These are phyloP conservation scores for Saccostrea glomerata DNA, from an alignment of 1,140 invertebrate species.

Conservation along the genomic window DNA sequence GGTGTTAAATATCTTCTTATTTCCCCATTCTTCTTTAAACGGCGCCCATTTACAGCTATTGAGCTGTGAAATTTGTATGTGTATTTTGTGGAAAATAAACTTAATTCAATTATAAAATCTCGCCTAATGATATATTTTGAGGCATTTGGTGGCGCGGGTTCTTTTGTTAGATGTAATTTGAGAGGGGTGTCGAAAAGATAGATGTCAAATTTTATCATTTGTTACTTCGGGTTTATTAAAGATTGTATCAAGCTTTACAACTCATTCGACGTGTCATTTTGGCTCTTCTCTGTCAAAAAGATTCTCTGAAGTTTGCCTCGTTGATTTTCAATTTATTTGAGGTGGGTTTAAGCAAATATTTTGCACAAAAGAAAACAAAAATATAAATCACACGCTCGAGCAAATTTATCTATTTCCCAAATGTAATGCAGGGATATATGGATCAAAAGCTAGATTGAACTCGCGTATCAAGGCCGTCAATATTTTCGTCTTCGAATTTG, in stretches of 20 bases:
- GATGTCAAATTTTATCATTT: conserved; percentile 30
- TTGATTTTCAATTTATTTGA: conserved; percentile 28
- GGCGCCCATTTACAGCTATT: conserved; percentile 11
- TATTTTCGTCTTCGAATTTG: not conserved
- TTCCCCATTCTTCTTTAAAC: conserved; percentile 18
- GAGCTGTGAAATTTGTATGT: conserved; percentile 34
- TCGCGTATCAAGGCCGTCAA: not conserved
- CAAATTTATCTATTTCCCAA: not conserved
- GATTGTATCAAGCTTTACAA: conserved; percentile 34
- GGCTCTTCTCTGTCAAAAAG: not conserved
- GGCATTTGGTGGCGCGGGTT: conserved; percentile 23
- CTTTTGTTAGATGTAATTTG: conserved; percentile 8
- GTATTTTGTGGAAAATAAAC: conserved; percentile 37
- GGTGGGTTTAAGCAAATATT: conserved; percentile 25
- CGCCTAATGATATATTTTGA: conserved; percentile 30
- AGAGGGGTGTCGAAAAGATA: conserved; percentile 32
- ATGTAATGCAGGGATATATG: not conserved
- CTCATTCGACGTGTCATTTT: conserved; percentile 23
- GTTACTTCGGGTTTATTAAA: conserved; percentile 4
- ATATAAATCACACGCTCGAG: not conserved
- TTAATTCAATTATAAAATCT: conserved; percentile 38
- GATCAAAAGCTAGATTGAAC: not conserved
- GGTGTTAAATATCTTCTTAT: conserved; percentile 34
- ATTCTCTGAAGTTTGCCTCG: conserved; percentile 1
- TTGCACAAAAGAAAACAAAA: conserved; percentile 27